phyloP scores from a whole-genome alignment of 2,113 vertebrate species.

The Archocentrus centrarchus region DNA sequence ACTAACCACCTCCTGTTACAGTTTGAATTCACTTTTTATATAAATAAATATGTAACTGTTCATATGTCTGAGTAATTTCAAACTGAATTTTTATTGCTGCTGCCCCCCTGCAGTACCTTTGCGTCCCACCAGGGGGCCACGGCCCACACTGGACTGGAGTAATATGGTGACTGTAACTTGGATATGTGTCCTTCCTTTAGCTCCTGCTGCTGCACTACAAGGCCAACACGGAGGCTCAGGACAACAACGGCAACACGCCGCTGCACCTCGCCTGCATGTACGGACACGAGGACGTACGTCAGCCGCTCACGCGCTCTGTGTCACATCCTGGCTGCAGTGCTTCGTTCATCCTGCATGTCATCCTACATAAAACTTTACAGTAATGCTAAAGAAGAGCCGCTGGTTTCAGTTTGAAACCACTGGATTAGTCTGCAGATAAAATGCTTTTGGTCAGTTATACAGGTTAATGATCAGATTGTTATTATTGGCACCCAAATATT shows the following conservation, averaged over 20 bases:
- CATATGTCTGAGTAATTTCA: too few relatives aligned
- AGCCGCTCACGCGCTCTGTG: neutral
- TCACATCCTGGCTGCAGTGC: neutral
- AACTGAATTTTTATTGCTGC: too few relatives aligned
- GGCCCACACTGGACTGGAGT: fast-evolving
- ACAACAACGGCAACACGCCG: slow-evolving; percentile 93
- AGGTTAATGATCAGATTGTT: neutral
- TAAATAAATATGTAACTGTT: too few relatives aligned
- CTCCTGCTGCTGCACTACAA: slow-evolving; percentile 95
- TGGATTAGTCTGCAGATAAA: neutral
- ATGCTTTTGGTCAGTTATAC: neutral
- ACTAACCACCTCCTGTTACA: too few relatives aligned
- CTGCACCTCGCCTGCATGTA: slow-evolving; percentile 95
- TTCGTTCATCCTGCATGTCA: too few relatives aligned
- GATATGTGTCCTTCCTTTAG: slow-evolving; percentile 62
- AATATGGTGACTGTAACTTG: neutral
- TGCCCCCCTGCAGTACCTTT: too few relatives aligned
- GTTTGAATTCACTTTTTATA: too few relatives aligned
- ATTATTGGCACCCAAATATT: neutral
- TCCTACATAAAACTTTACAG: too few relatives aligned
- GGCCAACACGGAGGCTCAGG: slow-evolving; percentile 87
- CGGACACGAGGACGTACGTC: slow-evolving; percentile 92
- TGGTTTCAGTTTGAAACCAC: neutral
- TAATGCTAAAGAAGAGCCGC: too few relatives aligned
- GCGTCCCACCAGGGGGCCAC: too few relatives aligned